These are phyloP conservation scores for Anthonomus grandis DNA, from an alignment of 1,140 invertebrate genomes.

Conservation along the genomic window DNA sequence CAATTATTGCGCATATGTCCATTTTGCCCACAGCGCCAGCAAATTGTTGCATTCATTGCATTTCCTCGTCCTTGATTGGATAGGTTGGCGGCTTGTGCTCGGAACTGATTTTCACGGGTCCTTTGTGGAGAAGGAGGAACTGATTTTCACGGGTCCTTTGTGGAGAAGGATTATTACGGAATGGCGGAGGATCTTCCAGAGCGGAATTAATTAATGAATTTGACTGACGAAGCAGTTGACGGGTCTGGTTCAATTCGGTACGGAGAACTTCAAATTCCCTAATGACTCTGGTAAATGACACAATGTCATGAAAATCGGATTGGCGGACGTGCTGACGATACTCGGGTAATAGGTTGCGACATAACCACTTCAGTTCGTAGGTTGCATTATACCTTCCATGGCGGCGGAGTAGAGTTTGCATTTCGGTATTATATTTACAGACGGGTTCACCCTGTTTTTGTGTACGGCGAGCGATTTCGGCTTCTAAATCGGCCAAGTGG, in stretches of 20 bases:
- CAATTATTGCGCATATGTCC: no score
- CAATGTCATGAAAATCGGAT: neutral
- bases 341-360: slow-evolving; percentile 18
- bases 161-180: neutral
- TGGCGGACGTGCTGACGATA: slow-evolving; percentile 11
- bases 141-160: neutral
- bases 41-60: no score
- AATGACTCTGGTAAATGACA: neutral
- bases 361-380: slow-evolving; percentile 8
- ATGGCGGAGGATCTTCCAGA: neutral
- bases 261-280: neutral
- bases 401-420: slow-evolving; percentile 13
- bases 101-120: neutral
- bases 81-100: neutral
- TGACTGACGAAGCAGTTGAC: no score
- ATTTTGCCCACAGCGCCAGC: no score
- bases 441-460: slow-evolving; percentile 5
- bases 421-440: no score
- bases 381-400: neutral
- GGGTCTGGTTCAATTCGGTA: no score
- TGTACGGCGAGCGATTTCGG: slow-evolving; percentile 1
- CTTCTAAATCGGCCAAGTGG: no score
- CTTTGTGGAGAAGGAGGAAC: no score
- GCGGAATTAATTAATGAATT: no score
- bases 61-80: no score